Percentiles rank a stretch among this genome's conserved stretches.
These are phyloP conservation scores for Plebejus argus DNA, from an alignment of 2,888 invertebrate genomes.

Conservation along the genomic window DNA sequence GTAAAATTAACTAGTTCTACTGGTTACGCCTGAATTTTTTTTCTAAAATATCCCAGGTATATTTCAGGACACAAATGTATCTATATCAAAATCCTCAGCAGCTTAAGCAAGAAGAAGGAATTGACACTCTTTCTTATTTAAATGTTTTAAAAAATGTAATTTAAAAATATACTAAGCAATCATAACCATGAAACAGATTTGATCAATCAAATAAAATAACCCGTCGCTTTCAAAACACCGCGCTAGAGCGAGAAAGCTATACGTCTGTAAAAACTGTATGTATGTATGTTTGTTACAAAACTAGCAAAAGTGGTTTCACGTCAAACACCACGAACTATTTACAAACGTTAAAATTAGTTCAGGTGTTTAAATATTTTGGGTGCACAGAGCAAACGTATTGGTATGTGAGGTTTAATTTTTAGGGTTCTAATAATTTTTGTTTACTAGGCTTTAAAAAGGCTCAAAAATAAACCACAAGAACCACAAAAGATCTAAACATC, in stretches of 20 bases:
- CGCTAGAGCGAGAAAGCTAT: background rate
- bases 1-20: no score
- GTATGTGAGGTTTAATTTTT: background rate
- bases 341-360: conserved; percentile 2
- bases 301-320: background rate
- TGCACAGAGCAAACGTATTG: background rate
- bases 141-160: no score
- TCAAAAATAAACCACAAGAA: no score
- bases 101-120: no score
- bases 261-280: background rate
- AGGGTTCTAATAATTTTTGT: background rate
- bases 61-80: no score
- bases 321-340: conserved; percentile 1
- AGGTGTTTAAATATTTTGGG: conserved; percentile 8
- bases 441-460: no score
- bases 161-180: no score
- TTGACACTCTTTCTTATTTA: no score
- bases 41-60: no score
- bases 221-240: background rate
- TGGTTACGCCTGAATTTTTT: no score
- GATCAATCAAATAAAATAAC: background rate
- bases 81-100: no score
- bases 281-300: conserved; percentile 1
- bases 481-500: no score
- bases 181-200: background rate